Evolutionary conservation across 37 sponge, comb jelly and placozoan species (phyloP).

Genomic region (Hexactinellida sp.): DNA sequence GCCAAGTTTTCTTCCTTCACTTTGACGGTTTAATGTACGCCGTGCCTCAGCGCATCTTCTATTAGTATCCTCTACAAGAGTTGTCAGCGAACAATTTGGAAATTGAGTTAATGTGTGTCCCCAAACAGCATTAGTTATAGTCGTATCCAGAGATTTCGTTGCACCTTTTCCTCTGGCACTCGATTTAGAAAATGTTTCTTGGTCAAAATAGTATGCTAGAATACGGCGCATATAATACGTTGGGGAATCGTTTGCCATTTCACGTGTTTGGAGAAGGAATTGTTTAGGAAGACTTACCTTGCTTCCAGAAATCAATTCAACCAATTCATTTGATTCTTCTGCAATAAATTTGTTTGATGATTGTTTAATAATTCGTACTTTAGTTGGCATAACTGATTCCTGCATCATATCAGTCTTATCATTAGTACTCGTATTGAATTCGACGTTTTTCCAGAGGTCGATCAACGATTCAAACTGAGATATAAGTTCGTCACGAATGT

Average conservation of each 20-base stretch:
- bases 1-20: not conserved
- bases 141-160: not conserved
- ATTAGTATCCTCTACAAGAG: not conserved
- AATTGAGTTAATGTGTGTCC: not conserved
- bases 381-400: not conserved
- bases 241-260: slow-evolving; percentile 12
- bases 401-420: not conserved
- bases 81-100: not conserved
- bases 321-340: not conserved
- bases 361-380: not conserved
- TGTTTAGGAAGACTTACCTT: not conserved
- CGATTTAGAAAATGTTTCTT: not conserved
- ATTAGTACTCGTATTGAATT: not conserved
- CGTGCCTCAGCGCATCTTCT: not conserved
- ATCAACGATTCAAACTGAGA: not conserved
- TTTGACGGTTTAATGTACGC: not conserved
- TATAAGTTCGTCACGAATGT: not conserved
- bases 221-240: slow-evolving; percentile 14
- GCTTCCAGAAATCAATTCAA: not conserved
- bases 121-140: not conserved
- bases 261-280: not conserved
- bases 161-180: slow-evolving; percentile 7
- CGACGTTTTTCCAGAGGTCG: not conserved
- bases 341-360: not conserved
- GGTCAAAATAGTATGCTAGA: not conserved